Evolutionary conservation across 2,888 invertebrate species (phyloP).

Genomic region (Harpalus rufipes): DNA sequence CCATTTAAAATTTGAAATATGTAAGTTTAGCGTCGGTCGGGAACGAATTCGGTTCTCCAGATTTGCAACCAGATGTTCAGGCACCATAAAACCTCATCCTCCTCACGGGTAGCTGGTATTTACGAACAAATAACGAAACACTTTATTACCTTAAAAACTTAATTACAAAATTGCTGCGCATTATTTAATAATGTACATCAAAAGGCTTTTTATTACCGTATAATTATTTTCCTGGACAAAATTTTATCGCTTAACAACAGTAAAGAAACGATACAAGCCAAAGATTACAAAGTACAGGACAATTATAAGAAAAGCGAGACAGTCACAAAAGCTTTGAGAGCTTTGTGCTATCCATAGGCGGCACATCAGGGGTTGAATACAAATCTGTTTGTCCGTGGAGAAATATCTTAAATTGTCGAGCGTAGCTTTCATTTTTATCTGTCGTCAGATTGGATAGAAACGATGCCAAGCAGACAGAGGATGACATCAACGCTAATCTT

Average conservation of each 20-base stretch:
- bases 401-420: conserved; percentile 42
- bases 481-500: neutral
- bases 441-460: conserved; percentile 6
- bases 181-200: neutral
- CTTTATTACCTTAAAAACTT: conserved; percentile 10
- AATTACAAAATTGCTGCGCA: conserved; percentile 10
- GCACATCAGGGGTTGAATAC: conserved; percentile 12
- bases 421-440: conserved; percentile 36
- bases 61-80: too few species aligned
- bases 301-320: conserved; percentile 32
- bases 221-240: conserved; percentile 28
- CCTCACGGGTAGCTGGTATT: neutral
- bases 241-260: conserved; percentile 12
- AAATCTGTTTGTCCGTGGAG: conserved; percentile 44
- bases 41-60: too few species aligned
- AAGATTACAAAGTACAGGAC: conserved; percentile 47
- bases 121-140: neutral
- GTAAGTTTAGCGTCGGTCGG: too few species aligned
- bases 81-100: neutral
- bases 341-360: conserved; percentile 30
- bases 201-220: conserved; percentile 21
- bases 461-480: neutral
- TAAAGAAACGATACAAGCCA: conserved; percentile 27
- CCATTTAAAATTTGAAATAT: too few species aligned
- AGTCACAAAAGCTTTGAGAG: conserved; percentile 39